Percentiles rank a stretch among this genome's conserved stretches.
Conservation (phyloP, 2,113 vertebrate genomes). For the Lynx canadensis region DNA sequence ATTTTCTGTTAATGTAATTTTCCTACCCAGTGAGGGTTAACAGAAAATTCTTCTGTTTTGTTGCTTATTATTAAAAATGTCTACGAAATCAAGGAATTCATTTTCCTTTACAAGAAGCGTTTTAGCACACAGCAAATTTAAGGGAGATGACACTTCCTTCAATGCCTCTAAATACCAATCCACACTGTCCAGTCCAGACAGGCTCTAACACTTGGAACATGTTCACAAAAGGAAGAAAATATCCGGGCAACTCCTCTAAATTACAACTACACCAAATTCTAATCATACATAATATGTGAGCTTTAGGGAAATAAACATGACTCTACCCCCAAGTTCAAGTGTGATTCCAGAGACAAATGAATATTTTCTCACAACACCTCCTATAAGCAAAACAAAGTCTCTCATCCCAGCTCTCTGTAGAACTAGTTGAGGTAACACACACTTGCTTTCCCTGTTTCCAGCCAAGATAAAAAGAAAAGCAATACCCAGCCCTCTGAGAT, state of each 20-base stretch:
- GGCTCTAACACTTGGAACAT: background rate
- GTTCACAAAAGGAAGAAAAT: background rate
- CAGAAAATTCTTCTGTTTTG: slow-evolving; percentile 38
- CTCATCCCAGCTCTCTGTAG: background rate
- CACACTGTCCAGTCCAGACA: background rate
- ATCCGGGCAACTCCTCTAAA: background rate
- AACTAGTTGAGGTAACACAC: background rate
- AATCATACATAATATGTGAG: background rate
- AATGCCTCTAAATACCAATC: background rate
- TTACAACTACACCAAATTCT: background rate
- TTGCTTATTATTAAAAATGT: slow-evolving; percentile 42
- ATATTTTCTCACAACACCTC: background rate
- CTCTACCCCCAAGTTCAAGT: background rate
- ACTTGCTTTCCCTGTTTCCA: background rate
- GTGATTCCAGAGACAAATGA: background rate
- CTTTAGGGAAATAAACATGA: background rate
- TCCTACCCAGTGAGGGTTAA: background rate
- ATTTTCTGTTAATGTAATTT: slow-evolving; percentile 22
- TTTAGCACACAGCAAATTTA: background rate
- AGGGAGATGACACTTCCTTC: background rate
- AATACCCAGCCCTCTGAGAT: background rate
- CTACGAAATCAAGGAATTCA: background rate
- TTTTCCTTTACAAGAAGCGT: background rate
- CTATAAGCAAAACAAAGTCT: background rate
- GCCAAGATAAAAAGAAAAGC: background rate